A percentile compares a stretch with the other conserved stretches of the same genome.
Evolutionary conservation across 2,888 invertebrate genomes (phyloP).

Genomic region (Netelia inedita): DNA sequence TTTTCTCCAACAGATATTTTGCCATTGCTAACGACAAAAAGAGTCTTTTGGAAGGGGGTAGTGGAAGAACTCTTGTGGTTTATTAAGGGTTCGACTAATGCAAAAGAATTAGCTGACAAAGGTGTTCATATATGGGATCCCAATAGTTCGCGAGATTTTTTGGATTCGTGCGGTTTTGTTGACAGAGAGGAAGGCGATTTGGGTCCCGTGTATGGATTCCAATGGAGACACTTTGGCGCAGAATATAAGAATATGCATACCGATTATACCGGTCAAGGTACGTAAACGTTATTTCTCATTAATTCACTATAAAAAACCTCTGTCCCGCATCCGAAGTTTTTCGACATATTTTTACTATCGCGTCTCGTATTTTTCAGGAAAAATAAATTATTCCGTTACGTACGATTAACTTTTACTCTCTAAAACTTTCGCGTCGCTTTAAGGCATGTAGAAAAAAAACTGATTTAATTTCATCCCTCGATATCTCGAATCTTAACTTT

Average conservation of each 20-base stretch:
- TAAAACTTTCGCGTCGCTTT: too few species aligned
- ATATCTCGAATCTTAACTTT: too few species aligned
- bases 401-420: too few species aligned
- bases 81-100: constrained; percentile 95
- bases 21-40: constrained; percentile 97
- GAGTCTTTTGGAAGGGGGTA: constrained; percentile 96
- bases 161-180: constrained; percentile 94
- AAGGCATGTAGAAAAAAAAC: too few species aligned
- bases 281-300: background rate
- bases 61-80: constrained; percentile 98
- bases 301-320: too few species aligned
- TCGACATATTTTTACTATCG: too few species aligned
- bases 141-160: constrained; percentile 95
- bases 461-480: too few species aligned
- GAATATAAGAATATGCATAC: constrained; percentile 92
- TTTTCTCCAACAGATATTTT: constrained; percentile 86
- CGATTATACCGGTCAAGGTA: constrained; percentile 90
- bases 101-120: constrained; percentile 92
- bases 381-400: too few species aligned
- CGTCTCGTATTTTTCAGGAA: too few species aligned
- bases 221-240: constrained; percentile 99
- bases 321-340: too few species aligned
- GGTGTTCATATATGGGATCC: constrained; percentile 98
- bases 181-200: constrained; percentile 97
- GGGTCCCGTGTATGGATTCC: constrained; percentile 99